Conservation (phyloP, 2,113 vertebrate genomes). For the Cochlearius cochlearius region DNA sequence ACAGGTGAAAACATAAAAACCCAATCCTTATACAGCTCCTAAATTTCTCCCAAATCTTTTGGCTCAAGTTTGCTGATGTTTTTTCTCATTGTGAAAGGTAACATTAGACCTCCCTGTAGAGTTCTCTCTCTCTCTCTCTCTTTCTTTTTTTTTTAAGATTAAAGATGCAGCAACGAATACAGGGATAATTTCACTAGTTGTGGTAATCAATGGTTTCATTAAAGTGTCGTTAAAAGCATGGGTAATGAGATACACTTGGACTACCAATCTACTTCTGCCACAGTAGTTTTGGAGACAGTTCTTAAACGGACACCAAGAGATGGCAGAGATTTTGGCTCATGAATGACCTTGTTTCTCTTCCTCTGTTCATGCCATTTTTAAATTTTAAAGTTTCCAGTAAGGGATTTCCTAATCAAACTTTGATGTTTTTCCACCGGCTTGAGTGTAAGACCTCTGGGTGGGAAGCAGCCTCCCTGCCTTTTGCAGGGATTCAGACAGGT, state of each 20-base stretch:
- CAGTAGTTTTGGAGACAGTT: not conserved
- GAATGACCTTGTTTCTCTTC: not conserved
- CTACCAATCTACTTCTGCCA: not conserved
- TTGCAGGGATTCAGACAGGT: not conserved
- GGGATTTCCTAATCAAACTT: not conserved
- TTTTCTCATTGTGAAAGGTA: not conserved
- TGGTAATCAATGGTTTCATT: not conserved
- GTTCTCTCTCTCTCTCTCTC: not conserved
- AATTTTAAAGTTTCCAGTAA: not conserved
- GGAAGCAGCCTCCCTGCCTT: not conserved
- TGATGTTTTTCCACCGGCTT: not conserved
- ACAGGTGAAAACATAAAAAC: not conserved
- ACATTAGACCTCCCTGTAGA: not conserved
- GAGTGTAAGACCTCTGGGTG: not conserved
- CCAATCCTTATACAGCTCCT: not conserved
- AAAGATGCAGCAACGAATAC: not conserved
- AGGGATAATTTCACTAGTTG: not conserved
- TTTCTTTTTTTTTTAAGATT: not conserved
- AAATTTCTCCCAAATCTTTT: not conserved
- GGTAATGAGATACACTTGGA: not conserved
- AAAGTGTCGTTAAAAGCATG: not conserved
- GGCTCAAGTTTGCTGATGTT: not conserved
- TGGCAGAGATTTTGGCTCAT: not conserved
- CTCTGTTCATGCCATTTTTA: not conserved
- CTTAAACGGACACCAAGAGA: not conserved